Conservation (phyloP, 2,888 invertebrate species). For the Timema podura region DNA sequence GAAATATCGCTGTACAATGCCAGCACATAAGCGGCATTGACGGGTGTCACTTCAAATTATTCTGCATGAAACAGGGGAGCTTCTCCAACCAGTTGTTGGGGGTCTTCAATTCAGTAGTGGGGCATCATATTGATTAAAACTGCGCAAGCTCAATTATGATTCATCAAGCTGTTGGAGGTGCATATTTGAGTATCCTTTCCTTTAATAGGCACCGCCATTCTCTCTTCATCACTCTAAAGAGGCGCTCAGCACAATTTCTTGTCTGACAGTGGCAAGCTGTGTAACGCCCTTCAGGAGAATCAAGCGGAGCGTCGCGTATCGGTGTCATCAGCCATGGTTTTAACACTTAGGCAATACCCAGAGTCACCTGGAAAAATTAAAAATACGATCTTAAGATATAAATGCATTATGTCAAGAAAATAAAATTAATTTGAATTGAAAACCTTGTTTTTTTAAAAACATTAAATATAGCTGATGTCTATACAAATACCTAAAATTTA, state of each 20-base stretch:
- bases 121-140: conserved; percentile 10
- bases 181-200: background rate
- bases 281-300: background rate
- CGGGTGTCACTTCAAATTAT: background rate
- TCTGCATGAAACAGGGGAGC: background rate
- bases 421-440: too few relatives aligned
- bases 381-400: too few relatives aligned
- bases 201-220: background rate
- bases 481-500: too few relatives aligned
- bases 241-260: background rate
- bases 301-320: background rate
- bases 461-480: too few relatives aligned
- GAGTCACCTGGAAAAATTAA: background rate
- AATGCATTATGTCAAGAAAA: too few relatives aligned
- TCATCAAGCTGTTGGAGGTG: background rate
- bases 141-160: background rate
- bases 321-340: background rate
- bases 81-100: background rate
- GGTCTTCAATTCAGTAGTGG: background rate
- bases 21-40: background rate
- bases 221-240: background rate
- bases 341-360: background rate
- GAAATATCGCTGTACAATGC: background rate
- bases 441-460: too few relatives aligned
- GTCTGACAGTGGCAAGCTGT: background rate